phyloP scores from a whole-genome alignment of 1,140 invertebrate species.

The Plectus sambesii region DNA sequence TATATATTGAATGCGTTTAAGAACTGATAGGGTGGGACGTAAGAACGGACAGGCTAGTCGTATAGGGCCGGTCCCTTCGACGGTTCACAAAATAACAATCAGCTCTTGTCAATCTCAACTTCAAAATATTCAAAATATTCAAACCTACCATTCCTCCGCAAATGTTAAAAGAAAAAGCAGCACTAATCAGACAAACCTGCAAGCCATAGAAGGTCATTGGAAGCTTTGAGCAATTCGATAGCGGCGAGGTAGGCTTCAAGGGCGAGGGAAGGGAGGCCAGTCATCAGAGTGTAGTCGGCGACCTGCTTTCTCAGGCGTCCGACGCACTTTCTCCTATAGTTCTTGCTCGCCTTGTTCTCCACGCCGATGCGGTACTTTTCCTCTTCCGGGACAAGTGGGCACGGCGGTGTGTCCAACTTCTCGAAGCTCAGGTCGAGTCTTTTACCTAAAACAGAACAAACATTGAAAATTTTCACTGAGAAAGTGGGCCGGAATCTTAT shows the following conservation, averaged over 20 bases:
- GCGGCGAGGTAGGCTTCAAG: constrained; percentile 36
- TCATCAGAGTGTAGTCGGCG: constrained; percentile 37
- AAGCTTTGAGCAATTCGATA: constrained; percentile 34
- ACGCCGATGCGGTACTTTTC: constrained; percentile 37
- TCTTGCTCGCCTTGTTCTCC: constrained; percentile 36
- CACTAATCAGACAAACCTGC: constrained; percentile 26
- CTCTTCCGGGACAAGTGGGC: constrained; percentile 36
- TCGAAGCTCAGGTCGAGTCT: constrained; percentile 36
- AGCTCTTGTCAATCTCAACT: no score
- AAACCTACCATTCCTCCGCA: no score
- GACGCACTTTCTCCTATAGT: constrained; percentile 35
- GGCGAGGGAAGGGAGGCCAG: constrained; percentile 33
- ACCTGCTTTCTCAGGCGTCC: constrained; percentile 39
- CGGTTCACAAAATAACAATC: no score
- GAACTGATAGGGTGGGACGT: no score
- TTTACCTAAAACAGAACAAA: no score
- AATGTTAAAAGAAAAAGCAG: constrained; percentile 11
- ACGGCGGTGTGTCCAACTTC: constrained; percentile 28
- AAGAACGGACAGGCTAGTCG: no score
- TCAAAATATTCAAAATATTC: no score
- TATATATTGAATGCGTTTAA: no score
- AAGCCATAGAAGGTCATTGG: constrained; percentile 37
- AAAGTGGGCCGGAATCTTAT: no score
- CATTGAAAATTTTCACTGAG: no score
- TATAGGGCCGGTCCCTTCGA: no score